Evolutionary conservation across 2,888 invertebrate species (phyloP).

Genomic region (Rosalia funebris): DNA sequence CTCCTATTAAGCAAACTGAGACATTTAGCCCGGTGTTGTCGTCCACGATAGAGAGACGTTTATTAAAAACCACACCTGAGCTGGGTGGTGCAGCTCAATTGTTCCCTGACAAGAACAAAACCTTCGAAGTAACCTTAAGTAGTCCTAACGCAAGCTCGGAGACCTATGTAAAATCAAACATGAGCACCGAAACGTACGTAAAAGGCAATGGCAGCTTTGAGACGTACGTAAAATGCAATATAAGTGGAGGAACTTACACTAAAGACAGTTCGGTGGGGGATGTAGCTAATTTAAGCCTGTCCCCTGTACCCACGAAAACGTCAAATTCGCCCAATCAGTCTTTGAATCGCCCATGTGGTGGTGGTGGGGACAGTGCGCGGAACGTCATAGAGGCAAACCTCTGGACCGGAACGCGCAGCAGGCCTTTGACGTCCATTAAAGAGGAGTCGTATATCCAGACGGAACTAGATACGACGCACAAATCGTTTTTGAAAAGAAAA

Average conservation of each 20-base stretch:
- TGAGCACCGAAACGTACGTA: constrained; percentile 49
- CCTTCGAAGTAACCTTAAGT: constrained; percentile 4
- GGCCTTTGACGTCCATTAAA: constrained; percentile 65
- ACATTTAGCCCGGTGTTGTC: constrained; percentile 35
- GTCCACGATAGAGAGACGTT: constrained; percentile 26
- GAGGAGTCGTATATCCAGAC: constrained; percentile 62
- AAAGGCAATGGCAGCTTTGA: constrained; percentile 52
- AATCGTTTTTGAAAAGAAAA: constrained; percentile 44
- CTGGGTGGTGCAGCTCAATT: background rate
- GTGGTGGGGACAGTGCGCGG: constrained; percentile 42
- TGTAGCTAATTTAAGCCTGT: constrained; percentile 42
- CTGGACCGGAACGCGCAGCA: constrained; percentile 56
- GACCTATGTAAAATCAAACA: constrained; percentile 66
- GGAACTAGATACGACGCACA: background rate
- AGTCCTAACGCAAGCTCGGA: constrained; percentile 64
- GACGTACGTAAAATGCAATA: constrained; percentile 66
- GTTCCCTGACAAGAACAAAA: constrained; percentile 1
- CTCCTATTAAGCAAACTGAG: constrained; percentile 24
- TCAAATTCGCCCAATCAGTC: background rate
- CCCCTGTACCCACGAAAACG: constrained; percentile 12
- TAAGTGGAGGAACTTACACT: constrained; percentile 51
- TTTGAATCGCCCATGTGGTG: background rate
- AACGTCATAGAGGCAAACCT: constrained; percentile 58
- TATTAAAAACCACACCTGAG: constrained; percentile 12
- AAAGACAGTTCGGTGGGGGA: constrained; percentile 45